These are phyloP conservation scores for Thereva nobilitata DNA, from an alignment of 2,888 invertebrate species.

Conservation along the genomic window DNA sequence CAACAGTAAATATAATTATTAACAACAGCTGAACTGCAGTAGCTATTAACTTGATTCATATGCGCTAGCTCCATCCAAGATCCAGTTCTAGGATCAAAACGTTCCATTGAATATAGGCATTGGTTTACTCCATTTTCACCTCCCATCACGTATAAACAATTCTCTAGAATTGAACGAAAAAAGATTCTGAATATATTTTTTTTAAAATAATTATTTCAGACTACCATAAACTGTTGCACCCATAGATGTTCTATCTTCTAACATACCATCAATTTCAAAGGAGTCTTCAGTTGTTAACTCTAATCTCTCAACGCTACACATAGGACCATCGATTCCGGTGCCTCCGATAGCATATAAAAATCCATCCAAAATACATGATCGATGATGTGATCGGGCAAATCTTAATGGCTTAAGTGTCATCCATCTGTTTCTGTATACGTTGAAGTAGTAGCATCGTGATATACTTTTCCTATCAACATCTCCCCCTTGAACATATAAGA, in stretches of 20 bases:
- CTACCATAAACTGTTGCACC: slow-evolving; percentile 48
- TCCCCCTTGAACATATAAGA: slow-evolving; percentile 49
- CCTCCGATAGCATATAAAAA: slow-evolving; percentile 49
- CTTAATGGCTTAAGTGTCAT: slow-evolving; percentile 44
- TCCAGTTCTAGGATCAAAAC: slow-evolving; percentile 48
- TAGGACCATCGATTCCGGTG: slow-evolving; percentile 45
- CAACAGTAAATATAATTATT: slow-evolving; percentile 49
- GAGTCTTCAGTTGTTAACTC: slow-evolving; percentile 41
- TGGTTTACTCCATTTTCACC: slow-evolving; percentile 48
- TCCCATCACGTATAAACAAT: slow-evolving; percentile 49
- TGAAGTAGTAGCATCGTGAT: slow-evolving; percentile 46
- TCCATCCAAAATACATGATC: slow-evolving; percentile 47
- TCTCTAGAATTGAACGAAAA: slow-evolving; percentile 40
- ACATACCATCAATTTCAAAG: slow-evolving; percentile 44
- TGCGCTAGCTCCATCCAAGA: slow-evolving; percentile 46
- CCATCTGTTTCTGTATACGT: slow-evolving; percentile 49
- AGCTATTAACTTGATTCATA: slow-evolving; percentile 49
- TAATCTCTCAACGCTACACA: slow-evolving; percentile 47
- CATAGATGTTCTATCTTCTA: slow-evolving; percentile 49
- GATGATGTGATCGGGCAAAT: slow-evolving; percentile 49
- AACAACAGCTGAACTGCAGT: slow-evolving; percentile 48
- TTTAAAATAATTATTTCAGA: neutral
- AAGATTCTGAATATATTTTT: neutral
- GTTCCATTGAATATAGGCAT: slow-evolving; percentile 48
- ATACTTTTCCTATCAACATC: slow-evolving; percentile 31